A percentile compares a stretch with the other conserved stretches of the same genome.
These are phyloP conservation scores for Stigmatopora argus DNA, from an alignment of 2,113 vertebrate species.

Conservation along the genomic window DNA sequence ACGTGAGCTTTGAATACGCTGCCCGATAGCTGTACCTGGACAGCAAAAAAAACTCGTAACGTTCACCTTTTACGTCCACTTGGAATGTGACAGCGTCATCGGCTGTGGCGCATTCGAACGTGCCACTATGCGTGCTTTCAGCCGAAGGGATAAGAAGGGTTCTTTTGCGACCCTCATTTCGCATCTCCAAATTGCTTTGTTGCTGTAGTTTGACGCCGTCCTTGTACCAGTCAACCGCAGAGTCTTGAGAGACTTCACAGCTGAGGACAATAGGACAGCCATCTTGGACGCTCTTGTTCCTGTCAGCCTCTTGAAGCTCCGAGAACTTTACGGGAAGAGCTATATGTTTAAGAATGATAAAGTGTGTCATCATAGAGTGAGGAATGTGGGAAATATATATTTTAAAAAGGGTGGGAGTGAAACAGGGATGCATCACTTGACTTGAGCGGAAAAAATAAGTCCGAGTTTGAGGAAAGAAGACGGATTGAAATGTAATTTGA, in stretches of 20 bases:
- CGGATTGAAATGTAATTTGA: not conserved
- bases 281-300: constrained; percentile 51
- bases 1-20: constrained; percentile 17
- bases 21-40: constrained; percentile 6
- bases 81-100: constrained; percentile 66
- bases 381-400: not conserved
- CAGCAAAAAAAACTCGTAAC: constrained; percentile 2
- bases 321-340: constrained; percentile 65
- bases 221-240: constrained; percentile 67
- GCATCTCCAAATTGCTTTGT: constrained; percentile 48
- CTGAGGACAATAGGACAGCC: constrained; percentile 60
- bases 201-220: constrained; percentile 59
- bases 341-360: constrained; percentile 44
- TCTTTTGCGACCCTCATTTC: constrained; percentile 55
- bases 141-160: constrained; percentile 58
- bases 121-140: constrained; percentile 59
- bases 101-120: constrained; percentile 66
- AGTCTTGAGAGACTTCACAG: constrained; percentile 64
- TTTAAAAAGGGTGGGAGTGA: not conserved
- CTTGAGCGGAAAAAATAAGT: not conserved
- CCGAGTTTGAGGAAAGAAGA: not conserved
- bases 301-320: constrained; percentile 55
- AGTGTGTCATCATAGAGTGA: constrained; percentile 25
- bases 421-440: not conserved
- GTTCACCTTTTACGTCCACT: constrained; percentile 73